Evolutionary conservation across 2,797 vertebrate genomes (phyloP).

Genomic region (Hypotaenidia okinawae): DNA sequence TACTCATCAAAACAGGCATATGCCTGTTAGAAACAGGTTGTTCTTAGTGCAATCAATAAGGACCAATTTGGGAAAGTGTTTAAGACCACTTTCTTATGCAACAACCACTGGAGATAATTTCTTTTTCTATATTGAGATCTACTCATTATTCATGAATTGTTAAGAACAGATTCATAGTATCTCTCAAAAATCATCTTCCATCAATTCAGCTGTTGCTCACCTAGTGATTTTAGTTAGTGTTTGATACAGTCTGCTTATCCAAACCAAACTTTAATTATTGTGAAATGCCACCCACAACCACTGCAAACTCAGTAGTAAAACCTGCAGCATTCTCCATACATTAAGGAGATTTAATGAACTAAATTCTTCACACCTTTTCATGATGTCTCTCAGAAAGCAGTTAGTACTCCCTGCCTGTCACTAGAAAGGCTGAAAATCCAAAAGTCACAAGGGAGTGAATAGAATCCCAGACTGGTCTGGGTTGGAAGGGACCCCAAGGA

Average conservation of each 20-base stretch:
- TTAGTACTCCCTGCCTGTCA: neutral
- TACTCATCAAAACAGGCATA: neutral
- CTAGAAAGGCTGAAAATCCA: neutral
- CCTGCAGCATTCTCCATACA: neutral
- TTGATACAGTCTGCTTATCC: neutral
- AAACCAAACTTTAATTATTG: neutral
- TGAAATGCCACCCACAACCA: neutral
- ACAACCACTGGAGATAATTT: fast-evolving
- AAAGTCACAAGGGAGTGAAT: neutral
- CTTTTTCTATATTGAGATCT: neutral
- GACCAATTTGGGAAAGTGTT: neutral
- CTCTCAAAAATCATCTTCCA: neutral
- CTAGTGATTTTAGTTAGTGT: neutral
- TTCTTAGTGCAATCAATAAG: neutral
- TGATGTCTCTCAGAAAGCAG: fast-evolving
- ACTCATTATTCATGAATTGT: neutral
- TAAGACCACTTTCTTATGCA: neutral
- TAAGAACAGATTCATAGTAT: neutral
- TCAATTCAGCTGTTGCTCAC: neutral
- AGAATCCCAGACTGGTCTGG: too few species aligned
- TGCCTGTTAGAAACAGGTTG: fast-evolving
- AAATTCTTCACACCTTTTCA: neutral
- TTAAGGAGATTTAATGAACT: neutral
- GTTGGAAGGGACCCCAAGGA: too few species aligned
- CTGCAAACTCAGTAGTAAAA: neutral